Evolutionary conservation across 2,888 invertebrate species (phyloP), one percentile per base, ranked within the genome.

Genomic region (Mythimna albipuncta): DNA sequence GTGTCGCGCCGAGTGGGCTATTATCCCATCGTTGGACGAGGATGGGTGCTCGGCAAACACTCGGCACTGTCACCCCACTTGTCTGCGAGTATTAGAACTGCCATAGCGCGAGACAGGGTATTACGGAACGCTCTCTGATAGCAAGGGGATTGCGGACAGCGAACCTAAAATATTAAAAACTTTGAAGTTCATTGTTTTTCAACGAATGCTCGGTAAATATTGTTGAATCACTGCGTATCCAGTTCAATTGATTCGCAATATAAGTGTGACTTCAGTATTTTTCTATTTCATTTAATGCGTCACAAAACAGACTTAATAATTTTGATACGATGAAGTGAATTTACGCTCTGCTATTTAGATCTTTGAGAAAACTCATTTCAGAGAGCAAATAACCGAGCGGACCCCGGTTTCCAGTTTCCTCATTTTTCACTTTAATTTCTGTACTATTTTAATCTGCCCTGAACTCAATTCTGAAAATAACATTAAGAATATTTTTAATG

Each of bases 1-100:
- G 81, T 85, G 89, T 87, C 87, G 87, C 85, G 85, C 85, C 76
- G 87, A 89, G 90, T 90, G 90, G 88, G 89, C 94, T 94, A 94
- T 94, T 94, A 95, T 93, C 93, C 93, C 92, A 90, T 92, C 92
- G 89, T 83, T 84, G 89, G 90, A 88, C 90, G 90, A 88, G 87
- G 93, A 90, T 91, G 91, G 91, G 91, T 89, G 91, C 88, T 88
- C 87, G 86, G 92, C 91, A 94, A 94, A 94, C 94, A 94, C 94
- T 94, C 88, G 68, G 76, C 82, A 80, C 87, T 89, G 89, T 90
- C 92, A 89, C 89, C 75, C 83, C 83, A 83, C 83, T 85, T 84
- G 86, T 85, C 86, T 83, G 79, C 68, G 61, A 75, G 85, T 85
- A 86, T 83, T 85, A 86, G 72, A 81, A 66, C 72, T 73, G 75